A percentile compares a stretch with the other conserved stretches of the same genome.
Evolutionary conservation across 1,140 invertebrate genomes (phyloP).

Genomic region (Chelonus insularis): DNA sequence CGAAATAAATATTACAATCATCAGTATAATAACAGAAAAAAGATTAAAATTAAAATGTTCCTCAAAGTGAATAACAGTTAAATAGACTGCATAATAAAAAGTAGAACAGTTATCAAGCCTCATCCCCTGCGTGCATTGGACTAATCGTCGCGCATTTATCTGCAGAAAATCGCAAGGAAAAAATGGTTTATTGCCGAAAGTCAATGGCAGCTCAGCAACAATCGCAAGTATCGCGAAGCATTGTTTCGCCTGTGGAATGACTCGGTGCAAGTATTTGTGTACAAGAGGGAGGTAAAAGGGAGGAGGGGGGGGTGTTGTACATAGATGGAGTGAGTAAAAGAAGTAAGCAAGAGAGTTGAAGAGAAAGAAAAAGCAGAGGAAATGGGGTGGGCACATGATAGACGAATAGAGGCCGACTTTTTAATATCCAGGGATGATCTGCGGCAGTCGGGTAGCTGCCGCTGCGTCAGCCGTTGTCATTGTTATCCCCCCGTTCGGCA

Average conservation of each 20-base stretch:
- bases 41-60: no score
- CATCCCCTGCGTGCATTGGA: no score
- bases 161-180: background rate
- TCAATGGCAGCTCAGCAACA: background rate
- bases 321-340: constrained; percentile 24
- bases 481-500: constrained; percentile 36
- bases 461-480: constrained; percentile 39
- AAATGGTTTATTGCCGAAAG: constrained; percentile 7
- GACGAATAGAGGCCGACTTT: constrained; percentile 37
- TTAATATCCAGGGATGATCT: constrained; percentile 41
- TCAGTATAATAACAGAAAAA: no score
- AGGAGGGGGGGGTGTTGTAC: background rate
- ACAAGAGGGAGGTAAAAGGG: background rate
- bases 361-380: constrained; percentile 6
- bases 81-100: no score
- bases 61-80: no score
- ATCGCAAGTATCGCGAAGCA: background rate
- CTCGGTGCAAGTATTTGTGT: constrained; percentile 1
- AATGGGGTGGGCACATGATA: constrained; percentile 32
- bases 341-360: constrained; percentile 9
- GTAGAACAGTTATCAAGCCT: no score
- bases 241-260: background rate
- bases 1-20: no score
- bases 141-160: no score
- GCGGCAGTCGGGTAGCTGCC: constrained; percentile 32